These are phyloP conservation scores for Lycophotia porphyrea DNA, from an alignment of 2,888 invertebrate species.

Conservation along the genomic window DNA sequence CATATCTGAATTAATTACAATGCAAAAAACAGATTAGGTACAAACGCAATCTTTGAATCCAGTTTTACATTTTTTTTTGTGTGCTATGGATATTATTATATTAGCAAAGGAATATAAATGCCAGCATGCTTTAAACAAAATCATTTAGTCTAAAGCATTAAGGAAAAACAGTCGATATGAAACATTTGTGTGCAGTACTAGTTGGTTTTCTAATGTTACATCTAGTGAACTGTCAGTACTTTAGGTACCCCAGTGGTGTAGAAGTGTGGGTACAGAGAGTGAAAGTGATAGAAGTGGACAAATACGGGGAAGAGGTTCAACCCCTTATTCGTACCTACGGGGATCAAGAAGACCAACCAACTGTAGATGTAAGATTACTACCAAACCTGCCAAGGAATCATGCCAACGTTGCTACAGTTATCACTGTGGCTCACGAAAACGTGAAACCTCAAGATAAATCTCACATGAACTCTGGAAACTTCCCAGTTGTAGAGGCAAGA, in stretches of 20 bases:
- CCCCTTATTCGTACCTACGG: background rate
- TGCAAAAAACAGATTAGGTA: background rate
- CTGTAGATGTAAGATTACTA: background rate
- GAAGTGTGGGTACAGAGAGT: slow-evolving; percentile 49
- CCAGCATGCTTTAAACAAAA: background rate
- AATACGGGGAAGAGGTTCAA: slow-evolving; percentile 9
- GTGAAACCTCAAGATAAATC: background rate
- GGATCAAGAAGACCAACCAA: background rate
- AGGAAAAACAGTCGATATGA: slow-evolving; percentile 37
- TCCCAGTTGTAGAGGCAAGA: background rate
- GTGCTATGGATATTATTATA: background rate
- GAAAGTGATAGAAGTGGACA: slow-evolving; percentile 33
- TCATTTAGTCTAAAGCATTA: slow-evolving; percentile 19
- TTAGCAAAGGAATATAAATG: slow-evolving; percentile 22
- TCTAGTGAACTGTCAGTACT: slow-evolving; percentile 23
- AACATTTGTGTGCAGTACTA: slow-evolving; percentile 4
- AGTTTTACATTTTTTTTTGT: background rate
- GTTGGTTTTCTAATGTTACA: slow-evolving; percentile 13
- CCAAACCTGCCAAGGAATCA: background rate
- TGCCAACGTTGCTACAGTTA: background rate
- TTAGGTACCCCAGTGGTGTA: slow-evolving; percentile 30
- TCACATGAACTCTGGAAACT: background rate
- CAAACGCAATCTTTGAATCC: background rate
- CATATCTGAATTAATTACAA: background rate
- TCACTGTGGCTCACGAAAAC: background rate